Percentiles rank a stretch among this genome's conserved stretches.
Conservation (phyloP, 2,113 vertebrate genomes). For the Alouatta palliata region DNA sequence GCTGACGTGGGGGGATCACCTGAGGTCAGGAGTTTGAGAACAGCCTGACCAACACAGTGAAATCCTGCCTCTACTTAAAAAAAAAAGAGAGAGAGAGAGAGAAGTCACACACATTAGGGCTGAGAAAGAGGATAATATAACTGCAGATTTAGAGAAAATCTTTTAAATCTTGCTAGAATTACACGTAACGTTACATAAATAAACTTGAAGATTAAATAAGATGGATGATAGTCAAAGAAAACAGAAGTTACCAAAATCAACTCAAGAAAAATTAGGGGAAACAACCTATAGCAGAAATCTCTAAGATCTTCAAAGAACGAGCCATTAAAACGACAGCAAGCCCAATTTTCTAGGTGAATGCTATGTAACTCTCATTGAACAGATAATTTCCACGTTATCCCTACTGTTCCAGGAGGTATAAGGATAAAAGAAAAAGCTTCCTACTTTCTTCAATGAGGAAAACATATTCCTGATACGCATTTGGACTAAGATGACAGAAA, state of each 20-base stretch:
- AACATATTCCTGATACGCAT: background rate
- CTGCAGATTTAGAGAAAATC: background rate
- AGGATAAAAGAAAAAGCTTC: background rate
- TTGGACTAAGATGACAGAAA: background rate
- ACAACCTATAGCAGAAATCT: background rate
- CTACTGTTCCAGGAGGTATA: background rate
- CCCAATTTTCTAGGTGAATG: constrained; percentile 15
- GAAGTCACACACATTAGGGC: background rate
- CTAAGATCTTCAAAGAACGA: background rate
- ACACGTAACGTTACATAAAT: background rate
- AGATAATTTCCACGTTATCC: background rate
- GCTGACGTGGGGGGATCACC: too few relatives aligned
- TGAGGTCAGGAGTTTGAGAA: too few relatives aligned
- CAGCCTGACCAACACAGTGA: too few relatives aligned
- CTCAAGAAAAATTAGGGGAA: constrained; percentile 30
- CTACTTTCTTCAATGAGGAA: constrained; percentile 18
- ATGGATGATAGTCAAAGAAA: background rate
- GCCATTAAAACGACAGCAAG: constrained; percentile 3
- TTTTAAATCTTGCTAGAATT: constrained; percentile 40
- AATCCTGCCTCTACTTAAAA: too few relatives aligned
- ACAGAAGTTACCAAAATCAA: constrained; percentile 25
- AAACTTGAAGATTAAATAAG: constrained; percentile 32
- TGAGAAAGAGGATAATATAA: background rate
- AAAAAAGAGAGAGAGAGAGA: background rate
- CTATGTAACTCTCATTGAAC: background rate